Conservation (phyloP, 2,797 vertebrate species). For the Microchirus variegatus region DNA sequence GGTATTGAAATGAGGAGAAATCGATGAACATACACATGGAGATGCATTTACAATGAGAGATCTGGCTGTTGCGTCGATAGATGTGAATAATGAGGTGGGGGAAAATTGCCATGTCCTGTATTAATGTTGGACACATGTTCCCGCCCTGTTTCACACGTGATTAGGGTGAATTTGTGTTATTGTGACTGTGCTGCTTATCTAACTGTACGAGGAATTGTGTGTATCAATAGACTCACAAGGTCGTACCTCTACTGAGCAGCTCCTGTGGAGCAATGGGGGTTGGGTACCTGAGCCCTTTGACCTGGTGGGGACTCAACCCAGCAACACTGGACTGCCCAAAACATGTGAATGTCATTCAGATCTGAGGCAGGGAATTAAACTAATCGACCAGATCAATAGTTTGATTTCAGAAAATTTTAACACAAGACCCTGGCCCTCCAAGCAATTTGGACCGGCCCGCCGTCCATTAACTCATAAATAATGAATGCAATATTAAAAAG, state of each 20-base stretch:
- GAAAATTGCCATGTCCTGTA: constrained; percentile 12
- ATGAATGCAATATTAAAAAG: too few relatives aligned
- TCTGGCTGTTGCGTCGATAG: constrained; percentile 12
- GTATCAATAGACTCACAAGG: constrained; percentile 25
- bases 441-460: too few relatives aligned
- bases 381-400: constrained; percentile 24
- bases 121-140: constrained; percentile 25
- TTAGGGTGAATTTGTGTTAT: constrained; percentile 45
- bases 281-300: too few relatives aligned
- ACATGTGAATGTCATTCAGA: constrained; percentile 25
- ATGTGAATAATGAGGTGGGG: constrained; percentile 37
- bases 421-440: background rate
- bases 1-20: constrained; percentile 25
- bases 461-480: too few relatives aligned
- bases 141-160: constrained; percentile 37
- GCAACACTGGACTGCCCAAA: too few relatives aligned
- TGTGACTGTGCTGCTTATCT: constrained; percentile 12
- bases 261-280: too few relatives aligned
- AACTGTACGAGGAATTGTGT: constrained; percentile 39
- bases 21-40: constrained; percentile 17
- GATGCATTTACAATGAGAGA: constrained; percentile 8
- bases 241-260: constrained; percentile 4
- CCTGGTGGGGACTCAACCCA: too few relatives aligned
- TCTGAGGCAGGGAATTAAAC: constrained; percentile 2
- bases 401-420: constrained; percentile 10